A percentile compares a stretch with the other conserved stretches of the same genome.
Evolutionary conservation across 2,113 vertebrate genomes (phyloP).

Genomic region (Xerus inauris): DNA sequence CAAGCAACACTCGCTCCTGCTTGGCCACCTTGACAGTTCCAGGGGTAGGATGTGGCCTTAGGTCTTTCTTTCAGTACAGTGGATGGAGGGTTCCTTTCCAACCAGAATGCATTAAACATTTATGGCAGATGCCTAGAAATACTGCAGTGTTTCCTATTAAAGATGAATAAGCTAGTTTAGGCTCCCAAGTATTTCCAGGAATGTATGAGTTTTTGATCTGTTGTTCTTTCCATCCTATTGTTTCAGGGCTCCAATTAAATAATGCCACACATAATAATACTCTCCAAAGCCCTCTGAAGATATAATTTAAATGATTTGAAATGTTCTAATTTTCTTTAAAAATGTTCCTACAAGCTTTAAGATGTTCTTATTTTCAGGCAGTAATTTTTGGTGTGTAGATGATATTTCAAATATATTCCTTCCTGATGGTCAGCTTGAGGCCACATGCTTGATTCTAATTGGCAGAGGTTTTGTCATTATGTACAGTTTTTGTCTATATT

Average conservation of each 20-base stretch:
- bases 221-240: conserved; percentile 20
- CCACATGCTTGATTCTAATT: neutral
- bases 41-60: neutral
- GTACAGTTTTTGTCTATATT: neutral
- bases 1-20: neutral
- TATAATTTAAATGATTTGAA: neutral
- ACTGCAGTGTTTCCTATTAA: conserved; percentile 43
- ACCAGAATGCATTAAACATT: conserved; percentile 66
- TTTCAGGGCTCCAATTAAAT: conserved; percentile 46
- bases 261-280: neutral
- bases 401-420: conserved; percentile 1
- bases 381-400: neutral
- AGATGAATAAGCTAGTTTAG: conserved; percentile 23
- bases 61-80: conserved; percentile 29
- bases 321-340: neutral
- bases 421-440: neutral
- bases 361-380: neutral
- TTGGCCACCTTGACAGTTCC: conserved; percentile 62
- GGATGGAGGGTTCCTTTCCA: neutral
- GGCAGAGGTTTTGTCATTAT: neutral
- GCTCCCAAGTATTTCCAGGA: conserved; percentile 38
- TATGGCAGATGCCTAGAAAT: conserved; percentile 54
- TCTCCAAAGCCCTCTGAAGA: neutral
- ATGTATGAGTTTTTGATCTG: conserved; percentile 12
- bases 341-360: conserved; percentile 14